Evolutionary conservation across 2,113 vertebrate species (phyloP).

Genomic region (Pampusana beccarii): DNA sequence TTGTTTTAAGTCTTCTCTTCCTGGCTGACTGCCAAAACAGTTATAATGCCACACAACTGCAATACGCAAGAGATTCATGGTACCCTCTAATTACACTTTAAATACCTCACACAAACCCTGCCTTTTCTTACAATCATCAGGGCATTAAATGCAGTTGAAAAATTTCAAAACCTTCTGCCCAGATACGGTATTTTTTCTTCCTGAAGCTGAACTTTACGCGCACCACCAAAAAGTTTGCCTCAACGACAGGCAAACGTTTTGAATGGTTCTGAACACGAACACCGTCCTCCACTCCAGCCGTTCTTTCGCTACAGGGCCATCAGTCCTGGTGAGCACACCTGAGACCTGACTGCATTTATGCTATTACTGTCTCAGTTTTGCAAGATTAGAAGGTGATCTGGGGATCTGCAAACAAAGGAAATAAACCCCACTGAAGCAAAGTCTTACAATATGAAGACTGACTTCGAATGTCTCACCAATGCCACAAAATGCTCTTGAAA

Average conservation of each 20-base stretch:
- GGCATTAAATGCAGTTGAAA: neutral
- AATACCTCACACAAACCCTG: neutral
- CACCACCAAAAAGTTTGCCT: neutral
- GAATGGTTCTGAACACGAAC: neutral
- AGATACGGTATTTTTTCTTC: neutral
- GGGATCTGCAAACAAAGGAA: neutral
- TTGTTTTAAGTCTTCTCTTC: conserved; percentile 6
- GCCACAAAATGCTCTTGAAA: neutral
- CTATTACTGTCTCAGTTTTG: neutral
- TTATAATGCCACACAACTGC: neutral
- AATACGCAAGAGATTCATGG: neutral
- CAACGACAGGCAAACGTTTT: neutral
- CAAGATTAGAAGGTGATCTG: neutral
- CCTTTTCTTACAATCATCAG: neutral
- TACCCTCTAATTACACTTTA: conserved; percentile 27
- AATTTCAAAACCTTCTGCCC: neutral
- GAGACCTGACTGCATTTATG: neutral
- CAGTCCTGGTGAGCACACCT: neutral
- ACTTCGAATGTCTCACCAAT: neutral
- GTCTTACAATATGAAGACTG: neutral
- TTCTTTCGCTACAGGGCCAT: neutral
- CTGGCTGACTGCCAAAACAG: conserved; percentile 20
- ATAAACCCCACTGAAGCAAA: neutral
- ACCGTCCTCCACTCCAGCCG: fast-evolving
- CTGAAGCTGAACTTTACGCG: neutral